phyloP scores from a whole-genome alignment of 2,888 invertebrate species.

The Eubasilissa splendida region DNA sequence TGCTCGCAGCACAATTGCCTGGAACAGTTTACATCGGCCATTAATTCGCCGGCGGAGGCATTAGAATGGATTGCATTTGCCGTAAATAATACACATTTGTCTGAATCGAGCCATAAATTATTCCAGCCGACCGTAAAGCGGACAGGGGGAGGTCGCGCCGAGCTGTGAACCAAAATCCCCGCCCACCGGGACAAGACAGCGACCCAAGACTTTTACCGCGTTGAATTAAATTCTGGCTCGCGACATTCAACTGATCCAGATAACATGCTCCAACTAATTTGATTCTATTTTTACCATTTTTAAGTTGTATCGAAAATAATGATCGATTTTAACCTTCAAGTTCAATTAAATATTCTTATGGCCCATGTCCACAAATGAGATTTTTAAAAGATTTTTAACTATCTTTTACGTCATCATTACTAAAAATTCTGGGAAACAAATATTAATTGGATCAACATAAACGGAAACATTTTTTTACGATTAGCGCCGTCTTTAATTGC shows the following conservation, averaged over 20 bases:
- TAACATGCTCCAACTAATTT: conserved; percentile 10
- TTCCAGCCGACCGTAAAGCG: conserved; percentile 26
- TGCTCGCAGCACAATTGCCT: background rate
- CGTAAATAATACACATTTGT: conserved; percentile 39
- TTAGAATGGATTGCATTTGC: conserved; percentile 21
- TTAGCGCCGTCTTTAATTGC: too few species aligned
- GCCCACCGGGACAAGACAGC: conserved; percentile 14
- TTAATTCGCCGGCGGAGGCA: conserved; percentile 11
- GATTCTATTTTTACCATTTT: conserved; percentile 1
- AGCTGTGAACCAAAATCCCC: conserved; percentile 35
- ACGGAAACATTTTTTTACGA: too few species aligned
- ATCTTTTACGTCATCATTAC: too few species aligned
- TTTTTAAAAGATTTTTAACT: too few species aligned
- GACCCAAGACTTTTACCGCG: background rate
- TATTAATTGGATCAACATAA: too few species aligned
- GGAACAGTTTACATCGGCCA: background rate
- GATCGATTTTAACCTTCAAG: too few species aligned
- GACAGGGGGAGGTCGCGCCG: conserved; percentile 29
- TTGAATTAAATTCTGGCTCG: background rate
- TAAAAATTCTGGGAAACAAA: too few species aligned
- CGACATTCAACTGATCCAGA: conserved; percentile 13
- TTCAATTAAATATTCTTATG: too few species aligned
- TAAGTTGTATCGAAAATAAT: background rate
- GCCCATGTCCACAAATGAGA: too few species aligned
- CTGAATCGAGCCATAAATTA: conserved; percentile 36